Conservation (phyloP, 2,113 vertebrate species). For the Urocolius indicus region DNA sequence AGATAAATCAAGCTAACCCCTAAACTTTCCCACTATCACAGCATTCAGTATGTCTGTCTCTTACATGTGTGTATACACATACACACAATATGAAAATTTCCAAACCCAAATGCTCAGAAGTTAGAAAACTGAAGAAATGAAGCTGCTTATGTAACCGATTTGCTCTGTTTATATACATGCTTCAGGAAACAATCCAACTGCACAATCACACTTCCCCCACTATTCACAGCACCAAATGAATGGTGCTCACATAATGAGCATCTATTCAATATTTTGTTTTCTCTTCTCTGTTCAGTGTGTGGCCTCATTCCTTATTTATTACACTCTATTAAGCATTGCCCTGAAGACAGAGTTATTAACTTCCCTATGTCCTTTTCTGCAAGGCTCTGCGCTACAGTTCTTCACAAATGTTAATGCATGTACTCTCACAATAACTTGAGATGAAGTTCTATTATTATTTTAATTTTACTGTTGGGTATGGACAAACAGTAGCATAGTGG, state of each 20-base stretch:
- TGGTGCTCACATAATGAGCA: conserved; percentile 7
- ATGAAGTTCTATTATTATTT: not conserved
- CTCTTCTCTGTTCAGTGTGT: conserved; percentile 25
- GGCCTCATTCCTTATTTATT: conserved; percentile 38
- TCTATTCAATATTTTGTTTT: conserved; percentile 57
- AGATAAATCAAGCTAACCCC: not conserved
- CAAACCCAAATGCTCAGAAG: not conserved
- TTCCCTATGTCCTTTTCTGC: not conserved
- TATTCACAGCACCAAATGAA: conserved; percentile 22
- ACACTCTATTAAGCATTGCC: not conserved
- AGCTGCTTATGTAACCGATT: not conserved
- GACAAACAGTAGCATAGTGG: not conserved
- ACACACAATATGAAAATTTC: not conserved
- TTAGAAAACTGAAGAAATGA: not conserved
- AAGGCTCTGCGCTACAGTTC: not conserved
- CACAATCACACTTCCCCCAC: not conserved
- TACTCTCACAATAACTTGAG: not conserved
- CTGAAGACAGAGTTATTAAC: not conserved
- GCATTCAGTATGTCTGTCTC: not conserved
- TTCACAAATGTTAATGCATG: not conserved
- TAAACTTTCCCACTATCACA: not conserved
- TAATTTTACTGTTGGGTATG: not conserved
- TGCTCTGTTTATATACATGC: not conserved
- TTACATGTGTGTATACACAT: not conserved
- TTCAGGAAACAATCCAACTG: conserved; percentile 16